Evolutionary conservation across 1,140 invertebrate species (phyloP), one percentile per base, ranked within the genome.

Genomic region (Leguminivora glycinivorella): DNA sequence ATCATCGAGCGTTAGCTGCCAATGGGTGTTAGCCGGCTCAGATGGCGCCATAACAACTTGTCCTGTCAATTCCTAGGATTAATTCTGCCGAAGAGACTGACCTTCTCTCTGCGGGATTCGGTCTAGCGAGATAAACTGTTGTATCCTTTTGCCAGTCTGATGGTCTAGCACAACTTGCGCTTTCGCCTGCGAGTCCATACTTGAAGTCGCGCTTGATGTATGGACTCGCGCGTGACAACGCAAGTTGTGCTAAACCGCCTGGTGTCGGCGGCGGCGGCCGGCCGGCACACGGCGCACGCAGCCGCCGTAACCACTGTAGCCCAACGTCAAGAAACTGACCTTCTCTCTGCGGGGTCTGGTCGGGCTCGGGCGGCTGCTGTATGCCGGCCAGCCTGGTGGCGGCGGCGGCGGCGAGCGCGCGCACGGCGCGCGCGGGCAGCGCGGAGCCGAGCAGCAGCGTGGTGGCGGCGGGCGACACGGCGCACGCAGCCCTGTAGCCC

Each of bases 401-500:
- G 47, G 47, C 17, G n/a, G 83, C 70, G 40, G 90, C 75, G 22
- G 88, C 84, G 22, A 75, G 70, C 14, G 89, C 82, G 52, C 89
- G 76, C 19, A 83, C 85, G 12, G 70, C 68, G 4, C 56, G 56
- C 56, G 56, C 19, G 10, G 96, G 96, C 70, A 98, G 92, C 43
- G 95, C 94, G 0, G 95, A 97, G 83, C 96, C 94, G 29, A 98
- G 93, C 47, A 98, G 90, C 78, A 95, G 94, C 69, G 94, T 93
- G 58, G 96, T 95, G 43, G 95, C 95, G 22, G 94, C 92, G 1
- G 95, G 93, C 3, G 96, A 97, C 84, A 96, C 94, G 72, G 96
- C 95, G 3, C 95, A 95, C 52, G 95, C 90, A 5, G 96, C 96
- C 10, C 97, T 92, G 1, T 95, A 96, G 69, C 94, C 91, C 56